phyloP scores from a whole-genome alignment of 2,113 vertebrate genomes.

The Rhodinocichla rosea region DNA sequence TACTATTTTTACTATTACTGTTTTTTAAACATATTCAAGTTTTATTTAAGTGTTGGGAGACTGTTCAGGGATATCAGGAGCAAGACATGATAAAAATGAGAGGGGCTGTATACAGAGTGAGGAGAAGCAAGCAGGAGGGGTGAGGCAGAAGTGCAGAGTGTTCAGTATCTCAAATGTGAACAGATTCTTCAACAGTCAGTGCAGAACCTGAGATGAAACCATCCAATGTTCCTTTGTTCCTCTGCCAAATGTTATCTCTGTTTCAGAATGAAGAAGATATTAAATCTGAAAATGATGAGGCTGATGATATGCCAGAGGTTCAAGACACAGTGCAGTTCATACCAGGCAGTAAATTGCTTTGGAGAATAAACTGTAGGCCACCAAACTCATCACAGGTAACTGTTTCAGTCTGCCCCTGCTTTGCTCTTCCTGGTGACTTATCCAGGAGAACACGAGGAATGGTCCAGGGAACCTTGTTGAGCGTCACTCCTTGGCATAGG shows the following conservation, averaged over 20 bases:
- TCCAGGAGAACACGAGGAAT: neutral
- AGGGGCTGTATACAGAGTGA: neutral
- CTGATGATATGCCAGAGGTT: constrained; percentile 88
- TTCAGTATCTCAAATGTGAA: neutral
- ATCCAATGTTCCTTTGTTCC: neutral
- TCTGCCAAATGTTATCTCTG: neutral
- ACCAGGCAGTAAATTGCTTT: constrained; percentile 92
- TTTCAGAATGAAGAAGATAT: constrained; percentile 74
- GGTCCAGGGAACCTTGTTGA: neutral
- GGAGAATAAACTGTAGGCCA: constrained; percentile 91
- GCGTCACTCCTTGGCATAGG: neutral
- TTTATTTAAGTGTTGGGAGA: neutral
- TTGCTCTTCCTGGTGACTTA: neutral
- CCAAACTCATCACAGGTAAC: constrained; percentile 86
- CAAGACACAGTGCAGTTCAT: constrained; percentile 91
- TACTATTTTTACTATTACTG: neutral
- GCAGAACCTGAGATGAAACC: neutral
- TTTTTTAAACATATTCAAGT: neutral
- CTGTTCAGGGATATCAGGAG: neutral
- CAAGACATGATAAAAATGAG: neutral
- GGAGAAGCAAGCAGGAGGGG: neutral
- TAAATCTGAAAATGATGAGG: constrained; percentile 78
- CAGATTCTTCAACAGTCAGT: neutral
- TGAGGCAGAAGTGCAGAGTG: neutral
- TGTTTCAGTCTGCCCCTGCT: neutral